Evolutionary conservation across 2,797 vertebrate species (phyloP).

Genomic region (Cyprinodon diabolis): DNA sequence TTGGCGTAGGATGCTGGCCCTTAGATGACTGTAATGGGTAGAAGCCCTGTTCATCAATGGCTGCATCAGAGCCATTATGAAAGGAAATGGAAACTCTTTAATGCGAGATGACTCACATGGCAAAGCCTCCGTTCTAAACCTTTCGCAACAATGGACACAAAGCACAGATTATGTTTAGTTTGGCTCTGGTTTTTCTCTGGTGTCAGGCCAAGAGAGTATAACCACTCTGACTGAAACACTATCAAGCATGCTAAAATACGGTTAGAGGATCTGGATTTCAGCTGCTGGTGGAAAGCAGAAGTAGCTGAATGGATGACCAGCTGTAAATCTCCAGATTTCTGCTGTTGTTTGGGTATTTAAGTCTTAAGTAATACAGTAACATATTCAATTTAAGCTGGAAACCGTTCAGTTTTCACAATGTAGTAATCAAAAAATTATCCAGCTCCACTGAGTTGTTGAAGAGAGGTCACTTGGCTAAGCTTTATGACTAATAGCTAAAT

Average conservation of each 20-base stretch:
- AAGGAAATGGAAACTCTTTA: slow-evolving; percentile 69
- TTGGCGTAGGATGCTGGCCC: slow-evolving; percentile 28
- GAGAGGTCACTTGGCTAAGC: background rate
- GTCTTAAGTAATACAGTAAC: background rate
- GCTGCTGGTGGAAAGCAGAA: slow-evolving; percentile 1
- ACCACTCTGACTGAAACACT: slow-evolving; percentile 33
- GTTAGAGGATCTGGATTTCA: slow-evolving; percentile 3
- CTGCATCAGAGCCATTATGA: slow-evolving; percentile 51
- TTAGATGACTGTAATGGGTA: slow-evolving; percentile 47
- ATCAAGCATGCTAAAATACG: slow-evolving; percentile 3
- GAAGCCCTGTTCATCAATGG: slow-evolving; percentile 40
- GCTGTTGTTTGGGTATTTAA: background rate
- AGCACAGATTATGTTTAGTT: slow-evolving; percentile 56
- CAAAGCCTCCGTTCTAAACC: slow-evolving; percentile 55
- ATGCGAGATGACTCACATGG: slow-evolving; percentile 59
- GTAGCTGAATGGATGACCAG: background rate
- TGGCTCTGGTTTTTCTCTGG: slow-evolving; percentile 44
- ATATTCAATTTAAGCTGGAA: background rate
- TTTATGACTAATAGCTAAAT: background rate
- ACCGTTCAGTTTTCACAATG: background rate
- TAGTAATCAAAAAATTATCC: background rate
- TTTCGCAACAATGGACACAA: slow-evolving; percentile 60
- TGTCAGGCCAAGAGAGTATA: slow-evolving; percentile 32
- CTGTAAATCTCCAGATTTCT: slow-evolving; percentile 8
- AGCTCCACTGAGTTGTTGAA: background rate